These are phyloP conservation scores for Drosophila ogumai DNA, from an alignment of 1,140 invertebrate species.

Conservation along the genomic window DNA sequence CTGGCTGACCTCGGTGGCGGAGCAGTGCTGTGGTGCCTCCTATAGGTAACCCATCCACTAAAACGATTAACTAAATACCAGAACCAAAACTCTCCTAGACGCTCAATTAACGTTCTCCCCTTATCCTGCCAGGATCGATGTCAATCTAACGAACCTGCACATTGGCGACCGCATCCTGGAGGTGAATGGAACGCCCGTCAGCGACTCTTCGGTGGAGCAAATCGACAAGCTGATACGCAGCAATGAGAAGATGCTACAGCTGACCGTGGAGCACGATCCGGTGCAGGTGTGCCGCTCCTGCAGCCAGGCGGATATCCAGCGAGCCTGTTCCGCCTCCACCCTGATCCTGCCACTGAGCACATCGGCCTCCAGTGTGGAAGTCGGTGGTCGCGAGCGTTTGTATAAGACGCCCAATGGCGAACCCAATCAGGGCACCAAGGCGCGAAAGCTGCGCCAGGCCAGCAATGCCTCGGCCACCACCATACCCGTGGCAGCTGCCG, in stretches of 20 bases:
- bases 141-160: conserved; percentile 93
- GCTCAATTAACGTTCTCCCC: not conserved
- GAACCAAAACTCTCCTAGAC: not conserved
- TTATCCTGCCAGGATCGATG: conserved; percentile 89
- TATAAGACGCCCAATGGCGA: conserved; percentile 54
- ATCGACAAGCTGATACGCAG: conserved; percentile 91
- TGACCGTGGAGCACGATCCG: conserved; percentile 94
- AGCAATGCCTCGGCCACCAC: conserved; percentile 27
- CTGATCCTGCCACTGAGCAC: conserved; percentile 71
- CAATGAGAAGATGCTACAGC: conserved; percentile 90
- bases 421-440: conserved; percentile 29
- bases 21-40: conserved; percentile 77
- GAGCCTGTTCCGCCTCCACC: conserved; percentile 68
- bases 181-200: conserved; percentile 95
- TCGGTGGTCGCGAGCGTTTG: conserved; percentile 59
- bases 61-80: not conserved
- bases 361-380: conserved; percentile 77
- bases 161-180: conserved; percentile 96
- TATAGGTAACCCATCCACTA: conserved; percentile 76
- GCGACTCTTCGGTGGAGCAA: conserved; percentile 90
- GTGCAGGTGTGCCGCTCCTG: conserved; percentile 87
- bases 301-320: conserved; percentile 76
- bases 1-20: conserved; percentile 77
- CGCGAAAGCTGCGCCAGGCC: conserved; percentile 58
- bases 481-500: conserved; percentile 10